These are phyloP conservation scores for Tetheella fluctuosa DNA, from an alignment of 2,888 invertebrate genomes.

Conservation along the genomic window DNA sequence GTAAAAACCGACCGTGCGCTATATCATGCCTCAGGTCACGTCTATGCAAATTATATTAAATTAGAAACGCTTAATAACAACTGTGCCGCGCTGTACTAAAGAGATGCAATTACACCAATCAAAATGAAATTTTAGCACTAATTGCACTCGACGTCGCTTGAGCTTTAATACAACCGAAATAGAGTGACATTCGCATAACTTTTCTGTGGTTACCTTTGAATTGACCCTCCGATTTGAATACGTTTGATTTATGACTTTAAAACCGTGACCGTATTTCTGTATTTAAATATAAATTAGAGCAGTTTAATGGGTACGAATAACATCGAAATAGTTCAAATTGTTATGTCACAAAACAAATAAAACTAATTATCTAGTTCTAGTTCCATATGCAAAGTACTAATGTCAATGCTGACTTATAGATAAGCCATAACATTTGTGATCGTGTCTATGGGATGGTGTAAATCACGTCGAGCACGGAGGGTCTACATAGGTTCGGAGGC, in stretches of 20 bases:
- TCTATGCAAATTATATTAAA: slow-evolving; percentile 84
- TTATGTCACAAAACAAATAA: not conserved
- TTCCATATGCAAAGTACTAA: not conserved
- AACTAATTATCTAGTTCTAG: not conserved
- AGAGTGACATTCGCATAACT: slow-evolving; percentile 32
- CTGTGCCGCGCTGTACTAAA: slow-evolving; percentile 75
- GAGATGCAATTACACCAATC: slow-evolving; percentile 84
- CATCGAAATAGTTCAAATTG: too few relatives aligned
- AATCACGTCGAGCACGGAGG: slow-evolving; percentile 41
- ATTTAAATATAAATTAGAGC: not conserved
- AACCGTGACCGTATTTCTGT: not conserved
- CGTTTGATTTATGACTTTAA: slow-evolving; percentile 8
- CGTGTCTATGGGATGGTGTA: slow-evolving; percentile 23
- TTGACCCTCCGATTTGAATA: slow-evolving; percentile 7
- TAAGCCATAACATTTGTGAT: slow-evolving; percentile 7
- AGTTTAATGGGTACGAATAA: not conserved
- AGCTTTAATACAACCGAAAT: slow-evolving; percentile 53
- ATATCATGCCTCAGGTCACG: slow-evolving; percentile 64
- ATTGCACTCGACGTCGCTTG: slow-evolving; percentile 70
- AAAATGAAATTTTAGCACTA: slow-evolving; percentile 81
- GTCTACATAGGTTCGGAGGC: slow-evolving; percentile 50
- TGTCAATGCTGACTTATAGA: slow-evolving; percentile 5
- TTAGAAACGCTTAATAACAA: slow-evolving; percentile 83
- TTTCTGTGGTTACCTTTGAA: slow-evolving; percentile 14
- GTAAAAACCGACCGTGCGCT: slow-evolving; percentile 28